These are phyloP conservation scores for Pristionchus fissidentatus DNA, from an alignment of 2,888 invertebrate species.

Conservation along the genomic window DNA sequence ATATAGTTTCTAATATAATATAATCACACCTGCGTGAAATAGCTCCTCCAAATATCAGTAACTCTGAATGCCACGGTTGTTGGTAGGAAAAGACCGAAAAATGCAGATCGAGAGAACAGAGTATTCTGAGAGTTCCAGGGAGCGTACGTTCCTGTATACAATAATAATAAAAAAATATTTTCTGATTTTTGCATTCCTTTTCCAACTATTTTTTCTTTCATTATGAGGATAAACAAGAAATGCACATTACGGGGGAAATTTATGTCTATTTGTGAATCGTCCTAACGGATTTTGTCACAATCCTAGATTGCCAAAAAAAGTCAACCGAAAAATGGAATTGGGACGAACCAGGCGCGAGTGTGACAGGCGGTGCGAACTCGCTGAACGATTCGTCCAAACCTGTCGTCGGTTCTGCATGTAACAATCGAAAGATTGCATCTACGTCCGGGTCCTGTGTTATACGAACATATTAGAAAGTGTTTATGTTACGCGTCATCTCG, in stretches of 20 bases:
- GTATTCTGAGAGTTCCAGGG: slow-evolving; percentile 66
- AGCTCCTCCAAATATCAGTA: slow-evolving; percentile 64
- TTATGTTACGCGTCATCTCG: too few relatives aligned
- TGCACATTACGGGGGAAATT: too few relatives aligned
- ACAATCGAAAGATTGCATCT: slow-evolving; percentile 52
- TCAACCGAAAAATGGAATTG: too few relatives aligned
- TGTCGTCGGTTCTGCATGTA: slow-evolving; percentile 51
- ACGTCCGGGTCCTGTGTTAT: slow-evolving; percentile 48
- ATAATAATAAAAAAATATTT: not conserved
- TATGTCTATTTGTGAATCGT: too few relatives aligned
- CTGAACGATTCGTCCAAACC: slow-evolving; percentile 55
- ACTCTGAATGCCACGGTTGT: slow-evolving; percentile 56
- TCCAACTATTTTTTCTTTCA: too few relatives aligned
- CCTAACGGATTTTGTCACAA: too few relatives aligned
- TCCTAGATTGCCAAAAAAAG: too few relatives aligned
- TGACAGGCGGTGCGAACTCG: slow-evolving; percentile 56
- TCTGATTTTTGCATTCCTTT: too few relatives aligned
- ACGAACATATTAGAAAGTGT: not conserved
- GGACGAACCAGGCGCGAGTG: slow-evolving; percentile 53
- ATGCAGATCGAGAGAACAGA: slow-evolving; percentile 59
- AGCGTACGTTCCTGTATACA: slow-evolving; percentile 52
- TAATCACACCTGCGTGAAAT: slow-evolving; percentile 51
- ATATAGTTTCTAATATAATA: not conserved
- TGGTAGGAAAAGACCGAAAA: slow-evolving; percentile 61
- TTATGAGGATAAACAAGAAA: too few relatives aligned